Evolutionary conservation across 2,888 invertebrate species (phyloP).

Genomic region (Xiphydria camelus): DNA sequence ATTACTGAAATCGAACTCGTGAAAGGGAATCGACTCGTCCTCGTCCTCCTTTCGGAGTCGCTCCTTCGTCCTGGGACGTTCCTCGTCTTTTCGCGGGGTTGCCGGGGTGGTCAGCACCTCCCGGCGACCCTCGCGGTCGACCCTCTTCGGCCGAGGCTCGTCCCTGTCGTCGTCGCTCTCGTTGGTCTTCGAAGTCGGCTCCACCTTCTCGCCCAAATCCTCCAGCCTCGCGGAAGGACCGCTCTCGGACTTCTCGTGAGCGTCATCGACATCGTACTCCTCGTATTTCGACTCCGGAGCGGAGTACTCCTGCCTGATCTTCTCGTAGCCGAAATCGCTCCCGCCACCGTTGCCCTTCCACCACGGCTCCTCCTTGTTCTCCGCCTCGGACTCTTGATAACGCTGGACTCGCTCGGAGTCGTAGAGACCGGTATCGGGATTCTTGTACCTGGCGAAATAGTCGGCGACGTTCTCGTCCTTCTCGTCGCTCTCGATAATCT

Average conservation of each 20-base stretch:
- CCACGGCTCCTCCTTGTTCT: constrained; percentile 7
- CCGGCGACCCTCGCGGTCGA: constrained; percentile 1
- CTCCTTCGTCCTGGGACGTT: constrained; percentile 1
- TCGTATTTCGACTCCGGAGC: constrained; percentile 41
- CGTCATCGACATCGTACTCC: constrained; percentile 40
- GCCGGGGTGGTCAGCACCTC: not conserved
- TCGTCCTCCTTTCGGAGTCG: not conserved
- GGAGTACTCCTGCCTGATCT: constrained; percentile 22
- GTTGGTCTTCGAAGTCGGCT: not conserved
- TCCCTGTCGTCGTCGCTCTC: constrained; percentile 3
- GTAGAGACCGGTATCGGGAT: constrained; percentile 33
- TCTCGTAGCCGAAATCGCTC: constrained; percentile 9
- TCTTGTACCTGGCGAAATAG: constrained; percentile 39
- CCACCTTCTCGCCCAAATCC: constrained; percentile 4
- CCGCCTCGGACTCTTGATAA: no score
- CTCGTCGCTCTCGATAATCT: constrained; percentile 45
- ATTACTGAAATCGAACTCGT: constrained; percentile 28
- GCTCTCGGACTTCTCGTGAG: not conserved
- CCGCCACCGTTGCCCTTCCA: constrained; percentile 10
- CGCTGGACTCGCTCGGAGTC: constrained; percentile 20
- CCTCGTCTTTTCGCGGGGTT: not conserved
- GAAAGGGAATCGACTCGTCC: constrained; percentile 1
- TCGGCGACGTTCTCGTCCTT: constrained; percentile 45
- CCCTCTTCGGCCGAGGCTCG: constrained; percentile 7
- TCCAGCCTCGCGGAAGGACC: constrained; percentile 6